These are phyloP conservation scores for Anas platyrhynchos DNA, from an alignment of 2,113 vertebrate species.

Conservation along the genomic window DNA sequence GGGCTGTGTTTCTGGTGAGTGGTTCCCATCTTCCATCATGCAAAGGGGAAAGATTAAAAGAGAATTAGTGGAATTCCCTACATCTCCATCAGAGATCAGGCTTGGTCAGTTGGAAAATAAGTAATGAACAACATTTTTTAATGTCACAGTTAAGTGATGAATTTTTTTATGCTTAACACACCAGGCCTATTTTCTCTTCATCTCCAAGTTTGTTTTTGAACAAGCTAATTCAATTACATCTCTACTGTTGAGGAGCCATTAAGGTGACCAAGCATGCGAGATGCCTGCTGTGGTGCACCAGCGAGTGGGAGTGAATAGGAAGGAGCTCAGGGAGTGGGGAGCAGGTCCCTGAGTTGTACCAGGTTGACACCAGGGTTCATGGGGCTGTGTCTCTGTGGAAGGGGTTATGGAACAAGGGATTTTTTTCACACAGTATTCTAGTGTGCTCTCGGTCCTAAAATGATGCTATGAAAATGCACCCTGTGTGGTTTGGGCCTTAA, in stretches of 20 bases:
- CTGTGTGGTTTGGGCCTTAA: not conserved
- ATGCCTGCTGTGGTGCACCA: slow-evolving; percentile 71
- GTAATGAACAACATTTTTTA: slow-evolving; percentile 83
- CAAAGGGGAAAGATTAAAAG: slow-evolving; percentile 59
- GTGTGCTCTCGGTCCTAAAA: not conserved
- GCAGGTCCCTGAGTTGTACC: not conserved
- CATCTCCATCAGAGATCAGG: slow-evolving; percentile 71
- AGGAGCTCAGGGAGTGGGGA: not conserved
- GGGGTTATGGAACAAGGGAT: not conserved
- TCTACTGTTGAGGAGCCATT: slow-evolving; percentile 72
- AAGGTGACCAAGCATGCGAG: slow-evolving; percentile 71
- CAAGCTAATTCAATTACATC: slow-evolving; percentile 84
- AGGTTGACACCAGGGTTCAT: not conserved
- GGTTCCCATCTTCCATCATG: slow-evolving; percentile 14
- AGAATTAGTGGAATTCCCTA: slow-evolving; percentile 61
- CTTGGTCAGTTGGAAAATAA: slow-evolving; percentile 79
- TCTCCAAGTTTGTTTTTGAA: slow-evolving; percentile 54
- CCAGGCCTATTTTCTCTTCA: slow-evolving; percentile 53
- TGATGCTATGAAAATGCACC: not conserved
- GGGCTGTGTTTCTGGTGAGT: not conserved
- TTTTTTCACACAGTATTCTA: not conserved
- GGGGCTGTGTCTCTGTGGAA: not conserved
- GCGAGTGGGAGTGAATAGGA: slow-evolving; percentile 65
- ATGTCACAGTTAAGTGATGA: slow-evolving; percentile 71
- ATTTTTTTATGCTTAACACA: slow-evolving; percentile 61